Base-by-base conservation (phyloP, 2,113 vertebrate genomes). In the Ceratotherium simum region DNA sequence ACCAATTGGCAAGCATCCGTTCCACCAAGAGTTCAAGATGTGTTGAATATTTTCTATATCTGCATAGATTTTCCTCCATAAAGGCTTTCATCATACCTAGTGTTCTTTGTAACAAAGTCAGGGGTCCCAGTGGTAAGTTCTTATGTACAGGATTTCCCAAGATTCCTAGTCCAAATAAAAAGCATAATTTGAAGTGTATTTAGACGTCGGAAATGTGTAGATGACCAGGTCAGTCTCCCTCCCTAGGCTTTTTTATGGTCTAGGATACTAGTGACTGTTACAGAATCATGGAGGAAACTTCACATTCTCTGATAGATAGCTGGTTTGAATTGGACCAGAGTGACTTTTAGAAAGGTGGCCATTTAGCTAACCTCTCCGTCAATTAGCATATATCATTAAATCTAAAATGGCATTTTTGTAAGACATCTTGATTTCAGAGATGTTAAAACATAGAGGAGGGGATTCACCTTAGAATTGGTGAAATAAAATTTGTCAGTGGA, bases 341-440 rank as follows among this genome's bases (percentile, higher is more conserved):
- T 94, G 79, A 78, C 42, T 92, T 91, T 95, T 83, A 73, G 62
- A 95, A 81, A 91, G n/a, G n/a, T 70, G 25, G 48, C 31, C 27
- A 48, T 94, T 73, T 90, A 92, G 27, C 64, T 96, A 80, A 91
- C n/a, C n/a, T 95, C 27, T 90, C 48, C 75, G 12, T 95, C 82
- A 75, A 17, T 70, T 95, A 60, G 31, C 33, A 36, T 84, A 23
- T 83, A 80, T 92, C 69, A 84, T 93, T 93, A 95, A 89, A 80
- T 92, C 56, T 67, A 90, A 90, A 98, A 83, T 97, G 73, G 11
- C 70, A 78, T 65, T 91, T 51, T 60, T 56, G 88, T 94, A 73
- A 90, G 56, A 78, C 29, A 78, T 80, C 76, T n/a, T 87, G 33
- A 90, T 95, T 94, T 94, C 65, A 94, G 75, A 90, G 69, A 29